Conservation (phyloP, 1,140 invertebrate genomes). For the Oreohelix idahoensis region DNA sequence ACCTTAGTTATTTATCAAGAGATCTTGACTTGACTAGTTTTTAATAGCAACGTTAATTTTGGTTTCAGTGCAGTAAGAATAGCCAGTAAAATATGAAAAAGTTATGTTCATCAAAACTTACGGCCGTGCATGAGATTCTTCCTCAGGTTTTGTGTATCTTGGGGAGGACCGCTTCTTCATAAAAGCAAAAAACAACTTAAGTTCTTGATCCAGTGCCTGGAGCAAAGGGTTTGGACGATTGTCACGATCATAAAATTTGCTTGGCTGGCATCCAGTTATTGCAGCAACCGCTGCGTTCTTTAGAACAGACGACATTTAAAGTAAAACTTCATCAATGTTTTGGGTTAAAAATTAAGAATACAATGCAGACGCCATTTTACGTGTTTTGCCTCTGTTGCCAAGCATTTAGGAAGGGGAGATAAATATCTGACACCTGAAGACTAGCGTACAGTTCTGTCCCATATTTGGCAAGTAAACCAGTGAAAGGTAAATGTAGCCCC, state of each 20-base stretch:
- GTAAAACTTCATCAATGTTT: too few species aligned
- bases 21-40: too few species aligned
- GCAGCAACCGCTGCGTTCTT: constrained; percentile 58
- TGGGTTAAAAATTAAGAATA: neutral
- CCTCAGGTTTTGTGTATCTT: constrained; percentile 61
- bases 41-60: too few species aligned
- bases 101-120: constrained; percentile 50
- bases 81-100: too few species aligned
- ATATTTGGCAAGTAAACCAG: too few species aligned
- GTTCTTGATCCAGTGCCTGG: constrained; percentile 69
- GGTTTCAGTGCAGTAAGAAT: too few species aligned
- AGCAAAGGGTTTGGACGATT: constrained; percentile 71
- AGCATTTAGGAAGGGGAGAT: constrained; percentile 2
- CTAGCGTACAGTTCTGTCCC: neutral
- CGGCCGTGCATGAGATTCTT: constrained; percentile 67
- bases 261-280: constrained; percentile 58
- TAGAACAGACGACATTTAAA: constrained; percentile 55
- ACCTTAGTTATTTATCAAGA: too few species aligned
- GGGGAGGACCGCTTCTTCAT: constrained; percentile 64
- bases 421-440: neutral
- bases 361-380: constrained; percentile 1
- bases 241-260: constrained; percentile 61
- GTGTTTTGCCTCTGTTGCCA: neutral
- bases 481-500: too few species aligned
- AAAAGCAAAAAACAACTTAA: constrained; percentile 65